Evolutionary conservation across 92 coral and sea anemone species (phyloP), one percentile per base, ranked within the genome.

Genomic region (Phymanthus crucifer): DNA sequence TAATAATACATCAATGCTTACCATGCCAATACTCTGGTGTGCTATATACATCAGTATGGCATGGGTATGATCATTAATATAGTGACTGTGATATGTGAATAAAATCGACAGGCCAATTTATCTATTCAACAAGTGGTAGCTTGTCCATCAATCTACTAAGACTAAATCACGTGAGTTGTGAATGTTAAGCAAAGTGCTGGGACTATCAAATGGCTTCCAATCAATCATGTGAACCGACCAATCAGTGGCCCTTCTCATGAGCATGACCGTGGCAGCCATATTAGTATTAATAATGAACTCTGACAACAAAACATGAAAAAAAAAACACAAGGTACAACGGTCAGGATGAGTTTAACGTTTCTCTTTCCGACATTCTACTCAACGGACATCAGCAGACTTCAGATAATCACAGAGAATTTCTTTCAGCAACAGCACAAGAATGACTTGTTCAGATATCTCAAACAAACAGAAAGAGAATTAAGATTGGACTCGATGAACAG

Each of bases 61-160:
- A 61, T 27, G 68, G 34, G 68, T 61, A 27, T 61, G 27, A 1
- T n/a, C n/a, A n/a, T 61, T 13, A 61, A 29, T 27, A 27, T 64
- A 77, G 73, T 65, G 81, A 77, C 81, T 77, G 72, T 52, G 81
- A 77, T 64, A 52, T 61, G 54, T 69, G 81, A 77, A 69, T 65
- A 77, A 24, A 43, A 61, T 38, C 81, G 81, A 77, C 81, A 77
- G 81, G 81, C 70, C 64, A 77, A 77, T 77, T 14, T 61, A 61
- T 50, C 64, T 61, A 77, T 70, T 70, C 81, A 61, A 77, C 46
- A 61, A 77, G 72, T 64, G 81, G 81, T 65, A 52, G 81, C 27
- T 61, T 61, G 68, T 61, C 13, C 68, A 12, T 24, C 18, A 61
- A 27, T 6, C 17, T 61, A 61, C 68, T 24, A 61, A 3, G 4